Evolutionary conservation across 2,797 vertebrate species (phyloP), one percentile per base, ranked within the genome.

Genomic region (Holocentrus rufus): DNA sequence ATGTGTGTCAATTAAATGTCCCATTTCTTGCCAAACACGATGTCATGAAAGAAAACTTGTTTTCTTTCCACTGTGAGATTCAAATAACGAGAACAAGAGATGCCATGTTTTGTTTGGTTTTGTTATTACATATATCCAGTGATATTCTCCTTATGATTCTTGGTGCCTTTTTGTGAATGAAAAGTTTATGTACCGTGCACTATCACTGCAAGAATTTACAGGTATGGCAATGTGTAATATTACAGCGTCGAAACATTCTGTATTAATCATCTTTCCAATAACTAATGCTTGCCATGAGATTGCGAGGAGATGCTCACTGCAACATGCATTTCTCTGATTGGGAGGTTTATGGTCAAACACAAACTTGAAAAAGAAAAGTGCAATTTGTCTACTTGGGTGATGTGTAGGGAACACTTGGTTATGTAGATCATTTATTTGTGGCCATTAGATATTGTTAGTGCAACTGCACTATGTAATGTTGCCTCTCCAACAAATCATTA

Each of bases 101-200:
- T 42, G 25, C 10, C 36, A 22, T 75, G 61, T 11, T 46, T 20
- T 74, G 15, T 20, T 50, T 44, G 44, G 17, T 30, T 71, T 83
- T 76, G 68, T 66, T 85, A 69, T 73, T 75, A 57, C 74, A 76
- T 61, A 59, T 69, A 60, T 63, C 36, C 50, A 47, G 18, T 63
- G 30, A 27, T 63, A 60, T 74, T 77, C 80, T 71, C 60, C 59
- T 70, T 27, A 69, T 80, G 55, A 80, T 90, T 91, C 84, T 90
- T 84, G 88, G 92, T 94, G 94, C 94, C 92, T 94, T 94, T 93
- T 86, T 82, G 72, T 88, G 83, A 87, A 85, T 74, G 57, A 67
- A 77, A 76, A 17, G 74, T 86, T 88, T 69, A 72, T 85, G 71
- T 87, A 80, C 68, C 79, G 70, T 85, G 89, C 86, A 89, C 85